Conservation (phyloP, 2,113 vertebrate species). For the Spermophilus dauricus region DNA sequence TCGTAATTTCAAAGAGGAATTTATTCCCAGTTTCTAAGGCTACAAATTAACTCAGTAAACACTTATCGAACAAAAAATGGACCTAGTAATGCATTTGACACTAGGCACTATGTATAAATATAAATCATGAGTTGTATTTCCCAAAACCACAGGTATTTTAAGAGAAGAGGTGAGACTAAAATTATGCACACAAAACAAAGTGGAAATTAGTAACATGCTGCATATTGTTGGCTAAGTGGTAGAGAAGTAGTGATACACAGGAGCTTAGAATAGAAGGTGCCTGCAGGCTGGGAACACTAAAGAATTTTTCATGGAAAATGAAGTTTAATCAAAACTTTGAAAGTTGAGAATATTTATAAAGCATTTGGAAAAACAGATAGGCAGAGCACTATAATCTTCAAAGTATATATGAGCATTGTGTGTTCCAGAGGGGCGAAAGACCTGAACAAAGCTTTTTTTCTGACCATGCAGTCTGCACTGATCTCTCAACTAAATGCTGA, state of each 20-base stretch:
- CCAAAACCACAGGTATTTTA: background rate
- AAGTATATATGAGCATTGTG: background rate
- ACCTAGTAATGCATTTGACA: background rate
- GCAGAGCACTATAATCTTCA: background rate
- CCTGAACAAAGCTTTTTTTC: background rate
- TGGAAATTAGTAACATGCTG: background rate
- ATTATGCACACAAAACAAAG: background rate
- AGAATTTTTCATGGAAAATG: background rate
- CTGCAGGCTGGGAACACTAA: background rate
- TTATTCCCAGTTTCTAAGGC: background rate
- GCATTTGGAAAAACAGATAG: background rate
- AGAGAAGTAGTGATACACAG: background rate
- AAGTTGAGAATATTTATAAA: conserved; percentile 43
- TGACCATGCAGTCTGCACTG: background rate
- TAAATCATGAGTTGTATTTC: background rate
- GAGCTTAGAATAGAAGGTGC: background rate
- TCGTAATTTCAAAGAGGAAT: background rate
- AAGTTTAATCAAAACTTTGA: conserved; percentile 49
- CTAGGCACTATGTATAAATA: background rate
- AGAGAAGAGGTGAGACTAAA: background rate
- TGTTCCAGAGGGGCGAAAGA: background rate
- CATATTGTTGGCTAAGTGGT: background rate
- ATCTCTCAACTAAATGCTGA: conserved; percentile 52
- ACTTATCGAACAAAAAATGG: background rate
- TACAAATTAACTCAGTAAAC: background rate